phyloP scores from a whole-genome alignment of 1,140 invertebrate species.

The Oscheius sp. region DNA sequence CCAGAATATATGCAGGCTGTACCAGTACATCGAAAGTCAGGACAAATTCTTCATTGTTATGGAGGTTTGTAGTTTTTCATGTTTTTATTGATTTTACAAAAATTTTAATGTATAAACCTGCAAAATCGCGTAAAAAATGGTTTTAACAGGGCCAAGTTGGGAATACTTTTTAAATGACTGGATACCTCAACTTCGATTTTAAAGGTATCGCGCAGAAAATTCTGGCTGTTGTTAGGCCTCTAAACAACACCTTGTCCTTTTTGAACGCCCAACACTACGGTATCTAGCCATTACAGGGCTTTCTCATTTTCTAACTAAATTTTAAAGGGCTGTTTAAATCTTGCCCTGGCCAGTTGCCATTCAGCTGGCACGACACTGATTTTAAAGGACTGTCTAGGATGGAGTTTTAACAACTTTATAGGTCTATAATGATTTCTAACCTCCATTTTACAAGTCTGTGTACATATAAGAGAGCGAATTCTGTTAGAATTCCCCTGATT shows the following conservation, averaged over 20 bases:
- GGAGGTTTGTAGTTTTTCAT: slow-evolving; percentile 65
- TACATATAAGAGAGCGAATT: not conserved
- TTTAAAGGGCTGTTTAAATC: too few relatives aligned
- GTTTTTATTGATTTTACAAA: not conserved
- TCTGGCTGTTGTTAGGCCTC: not conserved
- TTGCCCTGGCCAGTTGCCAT: too few relatives aligned
- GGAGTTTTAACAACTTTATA: too few relatives aligned
- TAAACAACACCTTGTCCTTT: too few relatives aligned
- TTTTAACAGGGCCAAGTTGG: too few relatives aligned
- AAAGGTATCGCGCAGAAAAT: not conserved
- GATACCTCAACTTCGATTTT: not conserved
- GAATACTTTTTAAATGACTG: not conserved
- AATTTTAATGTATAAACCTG: not conserved
- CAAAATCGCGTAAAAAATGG: not conserved
- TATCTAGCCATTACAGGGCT: too few relatives aligned
- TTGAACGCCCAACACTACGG: too few relatives aligned
- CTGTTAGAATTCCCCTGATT: slow-evolving; percentile 44
- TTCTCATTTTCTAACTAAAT: too few relatives aligned
- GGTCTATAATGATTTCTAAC: too few relatives aligned
- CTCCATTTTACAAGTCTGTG: too few relatives aligned
- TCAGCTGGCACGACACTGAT: too few relatives aligned
- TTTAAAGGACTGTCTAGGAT: too few relatives aligned
- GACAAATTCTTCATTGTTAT: slow-evolving; percentile 73
- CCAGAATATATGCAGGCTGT: slow-evolving; percentile 68
- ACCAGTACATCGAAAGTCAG: slow-evolving; percentile 77